Conservation (phyloP, 2,888 invertebrate genomes). For the Cyrtodaria siliqua region DNA sequence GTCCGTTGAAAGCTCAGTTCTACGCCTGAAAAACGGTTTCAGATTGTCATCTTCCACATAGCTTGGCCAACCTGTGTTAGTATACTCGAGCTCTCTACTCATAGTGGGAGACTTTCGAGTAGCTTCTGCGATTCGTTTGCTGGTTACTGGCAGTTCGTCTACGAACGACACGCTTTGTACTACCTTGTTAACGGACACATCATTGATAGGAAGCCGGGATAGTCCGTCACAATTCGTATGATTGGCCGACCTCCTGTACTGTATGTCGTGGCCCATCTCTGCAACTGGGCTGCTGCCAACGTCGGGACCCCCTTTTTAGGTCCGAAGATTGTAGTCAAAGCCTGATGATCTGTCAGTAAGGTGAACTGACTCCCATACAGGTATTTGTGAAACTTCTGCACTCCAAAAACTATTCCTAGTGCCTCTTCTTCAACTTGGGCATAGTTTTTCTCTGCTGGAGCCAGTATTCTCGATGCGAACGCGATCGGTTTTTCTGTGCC, state of each 20-base stretch:
- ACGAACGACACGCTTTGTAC: slow-evolving; percentile 4
- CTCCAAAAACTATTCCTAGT: slow-evolving; percentile 81
- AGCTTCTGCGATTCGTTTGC: slow-evolving; percentile 10
- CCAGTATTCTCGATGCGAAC: slow-evolving; percentile 71
- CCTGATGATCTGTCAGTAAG: slow-evolving; percentile 82
- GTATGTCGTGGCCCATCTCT: slow-evolving; percentile 77
- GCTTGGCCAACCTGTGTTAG: slow-evolving; percentile 13
- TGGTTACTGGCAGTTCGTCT: slow-evolving; percentile 9
- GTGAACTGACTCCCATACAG: slow-evolving; percentile 84
- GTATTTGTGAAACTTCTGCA: slow-evolving; percentile 84
- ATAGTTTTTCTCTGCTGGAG: slow-evolving; percentile 82
- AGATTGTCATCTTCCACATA: background rate
- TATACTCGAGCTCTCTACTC: background rate
- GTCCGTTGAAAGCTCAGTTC: too few species aligned
- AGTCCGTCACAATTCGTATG: slow-evolving; percentile 81
- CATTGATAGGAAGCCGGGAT: slow-evolving; percentile 67
- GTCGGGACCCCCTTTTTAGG: slow-evolving; percentile 75
- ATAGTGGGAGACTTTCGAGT: slow-evolving; percentile 31
- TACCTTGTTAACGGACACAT: slow-evolving; percentile 9
- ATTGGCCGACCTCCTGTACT: slow-evolving; percentile 69
- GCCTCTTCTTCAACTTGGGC: slow-evolving; percentile 84
- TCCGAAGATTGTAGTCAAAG: slow-evolving; percentile 79
- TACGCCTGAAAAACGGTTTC: background rate
- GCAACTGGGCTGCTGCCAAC: slow-evolving; percentile 74
- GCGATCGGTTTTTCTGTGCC: slow-evolving; percentile 39